Evolutionary conservation across 2,797 vertebrate genomes (phyloP).

Genomic region (Lithobates sylvaticus): DNA sequence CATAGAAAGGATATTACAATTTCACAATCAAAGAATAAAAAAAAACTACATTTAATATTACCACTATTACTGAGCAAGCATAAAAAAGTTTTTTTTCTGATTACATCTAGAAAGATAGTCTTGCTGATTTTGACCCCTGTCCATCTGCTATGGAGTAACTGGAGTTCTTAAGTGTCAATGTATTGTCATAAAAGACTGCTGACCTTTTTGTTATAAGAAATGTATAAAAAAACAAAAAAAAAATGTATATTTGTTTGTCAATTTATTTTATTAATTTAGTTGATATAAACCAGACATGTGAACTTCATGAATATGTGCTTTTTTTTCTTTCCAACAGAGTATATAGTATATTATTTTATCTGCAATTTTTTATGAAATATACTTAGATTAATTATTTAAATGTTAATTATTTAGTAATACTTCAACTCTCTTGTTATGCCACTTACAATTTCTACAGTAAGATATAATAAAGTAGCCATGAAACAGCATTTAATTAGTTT

Average conservation of each 20-base stretch:
- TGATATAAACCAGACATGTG: background rate
- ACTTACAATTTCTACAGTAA: background rate
- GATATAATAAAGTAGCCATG: constrained; percentile 11
- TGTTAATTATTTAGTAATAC: background rate
- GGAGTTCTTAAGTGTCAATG: too few species aligned
- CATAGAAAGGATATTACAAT: too few species aligned
- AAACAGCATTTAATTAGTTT: constrained; percentile 9
- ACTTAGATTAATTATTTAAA: constrained; percentile 3
- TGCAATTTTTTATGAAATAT: constrained; percentile 1
- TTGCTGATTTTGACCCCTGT: too few species aligned
- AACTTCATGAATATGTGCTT: background rate
- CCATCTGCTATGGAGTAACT: too few species aligned
- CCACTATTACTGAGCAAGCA: too few species aligned
- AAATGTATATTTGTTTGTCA: background rate
- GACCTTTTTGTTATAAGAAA: background rate
- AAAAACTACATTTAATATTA: too few species aligned
- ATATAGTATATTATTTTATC: background rate
- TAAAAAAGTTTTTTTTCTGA: too few species aligned
- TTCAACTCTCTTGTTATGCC: constrained; percentile 9
- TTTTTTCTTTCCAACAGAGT: background rate
- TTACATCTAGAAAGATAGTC: too few species aligned
- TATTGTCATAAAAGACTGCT: background rate
- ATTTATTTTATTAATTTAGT: background rate
- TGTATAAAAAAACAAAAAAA: background rate
- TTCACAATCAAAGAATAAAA: too few species aligned